Evolutionary conservation across 2,888 invertebrate genomes (phyloP).

Genomic region (Callyntrura sp.): DNA sequence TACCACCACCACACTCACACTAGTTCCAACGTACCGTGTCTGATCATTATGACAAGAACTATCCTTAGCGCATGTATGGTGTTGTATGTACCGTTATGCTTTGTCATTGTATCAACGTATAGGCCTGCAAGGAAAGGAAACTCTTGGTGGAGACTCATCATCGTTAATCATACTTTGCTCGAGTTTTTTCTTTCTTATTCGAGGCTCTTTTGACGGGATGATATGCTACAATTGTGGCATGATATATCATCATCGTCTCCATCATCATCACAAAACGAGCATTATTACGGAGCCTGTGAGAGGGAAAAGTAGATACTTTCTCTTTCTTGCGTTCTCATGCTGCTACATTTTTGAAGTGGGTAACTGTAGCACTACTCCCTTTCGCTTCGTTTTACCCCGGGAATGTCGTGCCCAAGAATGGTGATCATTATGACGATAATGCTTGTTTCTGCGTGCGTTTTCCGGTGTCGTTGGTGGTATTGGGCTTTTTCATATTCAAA

Average conservation of each 20-base stretch:
- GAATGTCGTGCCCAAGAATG: background rate
- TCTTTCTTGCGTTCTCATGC: background rate
- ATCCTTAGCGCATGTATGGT: too few relatives aligned
- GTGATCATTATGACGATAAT: slow-evolving; percentile 21
- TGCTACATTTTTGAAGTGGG: slow-evolving; percentile 23
- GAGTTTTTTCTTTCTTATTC: slow-evolving; percentile 37
- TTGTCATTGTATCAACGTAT: background rate
- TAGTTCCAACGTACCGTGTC: background rate
- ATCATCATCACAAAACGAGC: background rate
- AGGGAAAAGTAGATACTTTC: slow-evolving; percentile 11
- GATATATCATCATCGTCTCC: slow-evolving; percentile 54
- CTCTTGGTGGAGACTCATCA: slow-evolving; percentile 30
- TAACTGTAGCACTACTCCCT: slow-evolving; percentile 23
- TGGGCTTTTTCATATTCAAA: background rate
- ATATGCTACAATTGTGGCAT: slow-evolving; percentile 56
- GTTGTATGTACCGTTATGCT: background rate
- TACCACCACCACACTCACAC: background rate
- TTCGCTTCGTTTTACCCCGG: slow-evolving; percentile 28
- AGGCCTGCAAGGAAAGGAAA: background rate
- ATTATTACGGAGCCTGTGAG: slow-evolving; percentile 26
- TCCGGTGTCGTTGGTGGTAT: background rate
- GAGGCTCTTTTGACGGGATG: slow-evolving; percentile 51
- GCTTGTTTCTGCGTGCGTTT: background rate
- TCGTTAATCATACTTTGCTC: slow-evolving; percentile 51
- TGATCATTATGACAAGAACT: background rate